Evolutionary conservation across 2,797 vertebrate species (phyloP), one percentile per base, ranked within the genome.

Genomic region (Coregonus suidteri): DNA sequence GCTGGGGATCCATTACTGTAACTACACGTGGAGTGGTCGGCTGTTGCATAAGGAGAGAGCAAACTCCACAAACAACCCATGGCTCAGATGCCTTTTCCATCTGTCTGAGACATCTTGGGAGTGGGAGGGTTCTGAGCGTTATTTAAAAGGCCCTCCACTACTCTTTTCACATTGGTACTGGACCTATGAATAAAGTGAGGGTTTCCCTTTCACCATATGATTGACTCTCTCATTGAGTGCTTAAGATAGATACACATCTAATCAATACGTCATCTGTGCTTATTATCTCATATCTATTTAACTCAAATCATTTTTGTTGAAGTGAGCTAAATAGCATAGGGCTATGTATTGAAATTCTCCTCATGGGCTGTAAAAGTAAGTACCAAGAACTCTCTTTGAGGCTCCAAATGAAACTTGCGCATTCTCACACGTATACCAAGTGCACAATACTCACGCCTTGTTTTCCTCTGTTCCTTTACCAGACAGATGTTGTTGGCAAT

Each of bases 11-110:
- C 41, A 62, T 65, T 66, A 54, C 30, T 53, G 76, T 53, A 73
- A 70, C 54, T 64, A 35, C 73, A 70, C 54, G 62, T 74, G 71
- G 71, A 9, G 30, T 14, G 31, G 66, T 68, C 31, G 18, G 35
- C 67, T 14, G 5, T 67, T 78, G 62, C n/a, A 34, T 72, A 78
- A 47, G 53, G 30, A 68, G 47, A 54, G 71, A 34, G 56, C 56
- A 5, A 59, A 59, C n/a, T 78, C 71, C 71, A 74, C 69, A 52
- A 70, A 69, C 52, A 47, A 75, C 73, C 35, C 20, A 25, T 67
- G 54, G 37, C 70, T 34, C 73, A 77, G 56, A 75, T 74, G 30
- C 35, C 37, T 73, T 81, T 81, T 71, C 76, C 80, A 78, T 78
- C 80, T 78, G 76, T 25, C 7, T 67, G 62, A 54, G 16, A 59